These are phyloP conservation scores for Chauna torquata DNA, from an alignment of 2,113 vertebrate genomes.

Conservation along the genomic window DNA sequence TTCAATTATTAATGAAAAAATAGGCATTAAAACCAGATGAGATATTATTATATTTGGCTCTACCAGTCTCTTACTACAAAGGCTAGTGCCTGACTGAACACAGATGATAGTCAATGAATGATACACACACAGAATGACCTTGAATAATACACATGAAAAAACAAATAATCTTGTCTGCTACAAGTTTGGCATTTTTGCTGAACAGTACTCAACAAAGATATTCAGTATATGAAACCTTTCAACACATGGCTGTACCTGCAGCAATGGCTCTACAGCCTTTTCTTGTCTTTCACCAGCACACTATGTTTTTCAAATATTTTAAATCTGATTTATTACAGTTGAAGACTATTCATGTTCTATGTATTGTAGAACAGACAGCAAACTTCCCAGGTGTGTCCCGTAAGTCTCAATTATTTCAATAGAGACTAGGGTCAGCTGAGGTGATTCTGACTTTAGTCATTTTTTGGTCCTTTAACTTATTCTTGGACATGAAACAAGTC, in stretches of 20 bases:
- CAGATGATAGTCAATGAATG: not conserved
- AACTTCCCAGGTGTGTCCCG: not conserved
- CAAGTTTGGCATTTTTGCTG: not conserved
- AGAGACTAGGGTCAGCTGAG: not conserved
- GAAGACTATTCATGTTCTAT: not conserved
- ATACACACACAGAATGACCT: not conserved
- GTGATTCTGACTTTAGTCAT: not conserved
- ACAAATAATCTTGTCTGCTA: not conserved
- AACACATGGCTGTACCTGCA: not conserved
- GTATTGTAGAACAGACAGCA: not conserved
- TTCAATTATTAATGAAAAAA: not conserved
- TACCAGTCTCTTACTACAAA: not conserved
- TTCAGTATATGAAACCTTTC: not conserved
- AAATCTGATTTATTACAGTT: not conserved
- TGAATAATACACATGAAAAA: not conserved
- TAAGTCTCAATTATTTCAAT: not conserved
- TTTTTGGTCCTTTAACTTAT: not conserved
- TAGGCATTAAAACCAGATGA: not conserved
- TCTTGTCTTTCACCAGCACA: not conserved
- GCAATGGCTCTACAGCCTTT: not conserved
- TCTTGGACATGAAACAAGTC: not conserved
- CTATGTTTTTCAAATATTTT: not conserved
- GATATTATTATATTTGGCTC: not conserved
- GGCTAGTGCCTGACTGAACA: not conserved
- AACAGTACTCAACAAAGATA: not conserved